Conservation (phyloP, 1,140 invertebrate species). For the Drosophila mauritiana region DNA sequence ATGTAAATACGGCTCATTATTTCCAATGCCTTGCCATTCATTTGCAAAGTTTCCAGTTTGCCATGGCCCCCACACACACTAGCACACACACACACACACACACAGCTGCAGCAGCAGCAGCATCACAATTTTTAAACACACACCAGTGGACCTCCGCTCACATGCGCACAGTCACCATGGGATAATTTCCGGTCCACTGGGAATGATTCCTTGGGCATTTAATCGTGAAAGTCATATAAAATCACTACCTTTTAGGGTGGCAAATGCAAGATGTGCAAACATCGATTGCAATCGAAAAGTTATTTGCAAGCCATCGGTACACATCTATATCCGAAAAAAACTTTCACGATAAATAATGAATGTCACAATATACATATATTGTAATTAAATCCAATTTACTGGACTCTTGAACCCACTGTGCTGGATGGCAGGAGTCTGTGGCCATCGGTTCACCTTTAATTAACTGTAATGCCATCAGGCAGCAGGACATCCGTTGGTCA, state of each 20-base stretch:
- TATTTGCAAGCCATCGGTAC: too few species aligned
- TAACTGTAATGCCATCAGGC: slow-evolving; percentile 61
- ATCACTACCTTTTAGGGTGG: background rate
- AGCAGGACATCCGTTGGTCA: slow-evolving; percentile 18
- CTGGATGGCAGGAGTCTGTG: background rate
- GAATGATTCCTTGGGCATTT: background rate
- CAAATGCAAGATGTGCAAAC: too few species aligned
- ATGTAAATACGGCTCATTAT: slow-evolving; percentile 83
- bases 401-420: slow-evolving; percentile 34
- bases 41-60: slow-evolving; percentile 67
- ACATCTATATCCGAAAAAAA: too few species aligned
- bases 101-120: background rate
- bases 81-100: background rate
- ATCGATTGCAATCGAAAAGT: too few species aligned
- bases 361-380: too few species aligned
- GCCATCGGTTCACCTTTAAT: slow-evolving; percentile 62
- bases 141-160: background rate
- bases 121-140: too few species aligned
- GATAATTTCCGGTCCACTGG: slow-evolving; percentile 1
- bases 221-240: background rate
- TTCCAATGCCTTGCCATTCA: slow-evolving; percentile 75
- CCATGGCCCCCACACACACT: background rate
- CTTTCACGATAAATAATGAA: too few species aligned
- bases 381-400: too few species aligned
- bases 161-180: slow-evolving; percentile 1